Evolutionary conservation across 2,797 vertebrate genomes (phyloP).

Genomic region (Botia almorhae): DNA sequence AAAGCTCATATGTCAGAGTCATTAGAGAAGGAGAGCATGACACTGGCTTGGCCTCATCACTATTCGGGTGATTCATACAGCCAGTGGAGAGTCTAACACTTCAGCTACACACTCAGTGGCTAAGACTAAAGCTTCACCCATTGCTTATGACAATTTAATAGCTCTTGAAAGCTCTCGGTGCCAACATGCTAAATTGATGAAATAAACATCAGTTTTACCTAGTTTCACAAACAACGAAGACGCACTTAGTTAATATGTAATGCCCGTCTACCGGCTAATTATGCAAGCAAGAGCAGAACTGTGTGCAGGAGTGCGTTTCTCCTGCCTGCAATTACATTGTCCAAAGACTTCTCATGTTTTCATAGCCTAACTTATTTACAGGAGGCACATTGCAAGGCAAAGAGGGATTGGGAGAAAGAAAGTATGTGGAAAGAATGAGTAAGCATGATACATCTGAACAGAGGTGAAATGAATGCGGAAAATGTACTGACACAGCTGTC

Average conservation of each 20-base stretch:
- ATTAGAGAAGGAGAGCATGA: conserved; percentile 50
- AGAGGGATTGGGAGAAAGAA: not conserved
- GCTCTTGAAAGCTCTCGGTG: conserved; percentile 39
- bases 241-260: conserved; percentile 2
- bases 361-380: conserved; percentile 48
- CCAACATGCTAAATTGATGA: conserved; percentile 14
- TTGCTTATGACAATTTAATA: conserved; percentile 53
- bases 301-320: conserved; percentile 19
- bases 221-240: not conserved
- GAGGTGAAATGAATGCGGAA: conserved; percentile 44
- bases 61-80: conserved; percentile 58
- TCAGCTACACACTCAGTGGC: conserved; percentile 21
- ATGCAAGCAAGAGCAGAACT: conserved; percentile 15
- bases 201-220: conserved; percentile 52
- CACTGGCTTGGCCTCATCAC: conserved; percentile 55
- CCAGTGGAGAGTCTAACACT: conserved; percentile 45
- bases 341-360: conserved; percentile 47
- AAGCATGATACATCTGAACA: conserved; percentile 38
- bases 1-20: conserved; percentile 57
- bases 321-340: conserved; percentile 34
- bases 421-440: not conserved
- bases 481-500: conserved; percentile 73
- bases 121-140: conserved; percentile 35
- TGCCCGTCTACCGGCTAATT: conserved; percentile 25
- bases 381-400: conserved; percentile 20